Percentiles rank a stretch among this genome's conserved stretches.
phyloP scores from a whole-genome alignment of 2,113 vertebrate species.

The Podilymbus podiceps region DNA sequence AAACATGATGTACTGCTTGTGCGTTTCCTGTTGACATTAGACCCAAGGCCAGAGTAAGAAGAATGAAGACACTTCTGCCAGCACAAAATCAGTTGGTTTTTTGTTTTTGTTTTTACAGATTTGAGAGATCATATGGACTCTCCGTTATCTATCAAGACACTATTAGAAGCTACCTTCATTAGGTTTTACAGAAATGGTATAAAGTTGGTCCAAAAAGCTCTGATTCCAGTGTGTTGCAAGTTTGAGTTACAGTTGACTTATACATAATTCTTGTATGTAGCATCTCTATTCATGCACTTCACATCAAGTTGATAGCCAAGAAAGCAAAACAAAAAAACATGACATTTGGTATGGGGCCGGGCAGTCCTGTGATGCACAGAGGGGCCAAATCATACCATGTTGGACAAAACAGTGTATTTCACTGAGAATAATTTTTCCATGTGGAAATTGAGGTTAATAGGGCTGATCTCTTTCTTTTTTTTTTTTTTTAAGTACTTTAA shows the following conservation, averaged over 20 bases:
- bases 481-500: not conserved
- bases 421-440: not conserved
- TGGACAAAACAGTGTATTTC: not conserved
- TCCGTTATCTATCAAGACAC: not conserved
- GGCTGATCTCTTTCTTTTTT: not conserved
- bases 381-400: not conserved
- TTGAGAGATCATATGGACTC: not conserved
- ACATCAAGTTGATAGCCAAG: not conserved
- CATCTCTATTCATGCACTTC: fast-evolving
- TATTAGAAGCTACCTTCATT: no score
- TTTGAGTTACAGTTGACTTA: not conserved
- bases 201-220: not conserved
- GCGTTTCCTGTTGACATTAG: not conserved
- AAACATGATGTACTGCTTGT: not conserved
- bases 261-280: not conserved
- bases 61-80: not conserved
- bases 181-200: no score
- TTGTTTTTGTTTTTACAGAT: not conserved
- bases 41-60: not conserved
- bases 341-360: not conserved
- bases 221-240: fast-evolving
- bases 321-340: not conserved
- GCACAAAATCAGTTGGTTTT: not conserved
- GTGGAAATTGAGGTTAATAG: not conserved
- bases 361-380: not conserved